Evolutionary conservation across 2,888 invertebrate genomes (phyloP).

Genomic region (Agrochola litura): DNA sequence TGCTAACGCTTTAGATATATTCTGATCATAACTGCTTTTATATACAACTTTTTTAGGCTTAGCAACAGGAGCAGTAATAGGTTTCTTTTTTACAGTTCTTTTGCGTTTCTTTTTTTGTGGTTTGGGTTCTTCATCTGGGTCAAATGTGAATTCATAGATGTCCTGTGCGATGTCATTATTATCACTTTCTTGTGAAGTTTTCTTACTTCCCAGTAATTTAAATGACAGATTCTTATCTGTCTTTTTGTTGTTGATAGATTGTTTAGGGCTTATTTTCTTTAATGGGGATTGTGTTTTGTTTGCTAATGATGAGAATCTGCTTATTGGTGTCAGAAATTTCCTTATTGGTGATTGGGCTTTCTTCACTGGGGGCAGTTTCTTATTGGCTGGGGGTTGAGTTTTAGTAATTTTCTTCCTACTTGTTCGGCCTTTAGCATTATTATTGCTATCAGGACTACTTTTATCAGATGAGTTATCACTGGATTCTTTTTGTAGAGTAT

Average conservation of each 20-base stretch:
- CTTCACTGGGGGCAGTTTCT: slow-evolving; percentile 31
- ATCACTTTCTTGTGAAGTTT: slow-evolving; percentile 69
- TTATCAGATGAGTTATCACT: slow-evolving; percentile 56
- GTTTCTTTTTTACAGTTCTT: slow-evolving; percentile 71
- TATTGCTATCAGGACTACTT: slow-evolving; percentile 76
- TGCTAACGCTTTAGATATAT: slow-evolving; percentile 81
- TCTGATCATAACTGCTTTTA: slow-evolving; percentile 83
- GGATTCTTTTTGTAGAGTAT: slow-evolving; percentile 48
- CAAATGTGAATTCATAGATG: slow-evolving; percentile 88
- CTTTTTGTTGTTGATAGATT: slow-evolving; percentile 66
- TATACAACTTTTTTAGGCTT: slow-evolving; percentile 76
- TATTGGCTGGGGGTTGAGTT: slow-evolving; percentile 23
- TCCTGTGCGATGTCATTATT: slow-evolving; percentile 77
- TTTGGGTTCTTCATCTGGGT: slow-evolving; percentile 85
- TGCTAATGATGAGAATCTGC: slow-evolving; percentile 28
- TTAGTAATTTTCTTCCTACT: slow-evolving; percentile 34
- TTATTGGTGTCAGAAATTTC: slow-evolving; percentile 30
- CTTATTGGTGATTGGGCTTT: slow-evolving; percentile 32
- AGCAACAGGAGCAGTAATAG: slow-evolving; percentile 60
- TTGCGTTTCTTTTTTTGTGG: slow-evolving; percentile 85
- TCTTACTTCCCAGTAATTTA: slow-evolving; percentile 76
- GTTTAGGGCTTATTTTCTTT: slow-evolving; percentile 51
- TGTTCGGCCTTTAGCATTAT: slow-evolving; percentile 71
- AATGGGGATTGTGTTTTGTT: slow-evolving; percentile 35
- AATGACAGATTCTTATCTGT: slow-evolving; percentile 74